Evolutionary conservation across 2,797 vertebrate genomes (phyloP).

Genomic region (Scolopax rusticola): DNA sequence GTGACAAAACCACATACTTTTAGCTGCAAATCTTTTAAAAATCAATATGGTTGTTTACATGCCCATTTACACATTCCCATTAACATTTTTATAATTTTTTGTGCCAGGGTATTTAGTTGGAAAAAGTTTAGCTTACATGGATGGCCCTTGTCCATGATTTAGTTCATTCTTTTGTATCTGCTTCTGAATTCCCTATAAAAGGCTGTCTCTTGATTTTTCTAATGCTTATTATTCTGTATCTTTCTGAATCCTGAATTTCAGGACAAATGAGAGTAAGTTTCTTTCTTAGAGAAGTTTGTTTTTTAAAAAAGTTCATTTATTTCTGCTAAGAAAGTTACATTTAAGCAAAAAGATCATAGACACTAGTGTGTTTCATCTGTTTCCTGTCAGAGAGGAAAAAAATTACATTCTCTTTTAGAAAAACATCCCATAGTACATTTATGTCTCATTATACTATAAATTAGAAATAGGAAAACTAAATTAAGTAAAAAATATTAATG

Average conservation of each 20-base stretch:
- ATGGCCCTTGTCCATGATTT: background rate
- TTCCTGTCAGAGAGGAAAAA: background rate
- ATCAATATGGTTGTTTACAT: background rate
- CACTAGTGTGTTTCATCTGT: background rate
- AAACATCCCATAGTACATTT: background rate
- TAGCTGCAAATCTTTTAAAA: background rate
- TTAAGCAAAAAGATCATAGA: background rate
- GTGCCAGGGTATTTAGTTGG: background rate
- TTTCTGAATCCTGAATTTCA: background rate
- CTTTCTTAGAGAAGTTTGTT: background rate
- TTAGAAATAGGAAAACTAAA: background rate
- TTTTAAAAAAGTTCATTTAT: background rate
- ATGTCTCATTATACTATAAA: background rate
- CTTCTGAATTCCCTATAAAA: background rate
- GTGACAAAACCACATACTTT: background rate
- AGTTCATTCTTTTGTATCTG: background rate
- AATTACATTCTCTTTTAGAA: background rate
- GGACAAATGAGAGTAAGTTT: background rate
- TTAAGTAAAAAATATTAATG: background rate
- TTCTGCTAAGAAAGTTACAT: background rate
- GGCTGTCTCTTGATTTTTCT: background rate
- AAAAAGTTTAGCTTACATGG: background rate
- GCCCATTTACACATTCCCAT: background rate
- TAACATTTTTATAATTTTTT: background rate
- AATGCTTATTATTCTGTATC: background rate